Conservation (phyloP, 2,888 invertebrate species). For the Anthophora plumipes region DNA sequence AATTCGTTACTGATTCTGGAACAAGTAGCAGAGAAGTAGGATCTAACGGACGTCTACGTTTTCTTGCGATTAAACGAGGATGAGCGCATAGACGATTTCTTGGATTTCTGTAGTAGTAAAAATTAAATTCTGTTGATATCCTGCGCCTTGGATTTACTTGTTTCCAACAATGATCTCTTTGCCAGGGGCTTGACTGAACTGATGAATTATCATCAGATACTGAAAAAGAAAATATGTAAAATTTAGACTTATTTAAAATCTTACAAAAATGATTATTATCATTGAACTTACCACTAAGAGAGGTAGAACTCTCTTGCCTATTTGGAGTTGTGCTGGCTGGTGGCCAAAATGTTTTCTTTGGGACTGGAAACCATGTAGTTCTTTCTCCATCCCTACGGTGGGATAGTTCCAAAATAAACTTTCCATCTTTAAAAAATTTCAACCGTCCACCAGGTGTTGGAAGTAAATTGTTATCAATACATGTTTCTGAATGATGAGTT, state of each 20-base stretch:
- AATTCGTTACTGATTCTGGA: conserved; percentile 70
- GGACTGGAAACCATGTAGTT: conserved; percentile 95
- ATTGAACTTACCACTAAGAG: conserved; percentile 90
- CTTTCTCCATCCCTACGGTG: conserved; percentile 92
- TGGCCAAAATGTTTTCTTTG: conserved; percentile 95
- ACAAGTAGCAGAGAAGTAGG: conserved; percentile 76
- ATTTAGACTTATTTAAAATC: conserved; percentile 23
- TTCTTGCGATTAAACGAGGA: conserved; percentile 85
- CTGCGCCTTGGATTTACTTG: conserved; percentile 91
- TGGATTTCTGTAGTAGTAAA: conserved; percentile 89
- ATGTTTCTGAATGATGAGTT: conserved; percentile 80
- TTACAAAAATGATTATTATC: background rate
- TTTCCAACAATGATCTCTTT: conserved; percentile 96
- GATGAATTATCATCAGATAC: conserved; percentile 96
- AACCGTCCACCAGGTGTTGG: conserved; percentile 89
- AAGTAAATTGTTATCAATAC: conserved; percentile 77
- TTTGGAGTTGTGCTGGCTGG: conserved; percentile 90
- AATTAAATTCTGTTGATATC: conserved; percentile 90
- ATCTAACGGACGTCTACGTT: conserved; percentile 90
- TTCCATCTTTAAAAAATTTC: conserved; percentile 95
- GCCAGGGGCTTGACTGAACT: conserved; percentile 95
- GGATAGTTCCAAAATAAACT: conserved; percentile 94
- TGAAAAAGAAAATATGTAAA: conserved; percentile 80
- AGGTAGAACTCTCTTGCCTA: conserved; percentile 91
- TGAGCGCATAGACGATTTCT: conserved; percentile 83